Evolutionary conservation across 2,113 vertebrate genomes (phyloP).

Genomic region (Microtus pennsylvanicus): DNA sequence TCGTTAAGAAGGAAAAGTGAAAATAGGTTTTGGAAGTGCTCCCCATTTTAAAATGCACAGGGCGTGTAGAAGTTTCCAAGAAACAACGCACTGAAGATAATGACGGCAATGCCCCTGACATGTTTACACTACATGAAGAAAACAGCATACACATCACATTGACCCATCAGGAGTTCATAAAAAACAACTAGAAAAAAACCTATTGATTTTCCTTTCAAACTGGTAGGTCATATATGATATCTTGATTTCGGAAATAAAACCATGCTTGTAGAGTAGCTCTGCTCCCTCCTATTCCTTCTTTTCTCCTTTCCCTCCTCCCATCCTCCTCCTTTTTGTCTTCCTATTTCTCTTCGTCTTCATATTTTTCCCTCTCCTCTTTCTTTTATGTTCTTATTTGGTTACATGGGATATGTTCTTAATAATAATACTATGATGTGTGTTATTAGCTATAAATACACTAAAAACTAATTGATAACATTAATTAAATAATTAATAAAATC

Average conservation of each 20-base stretch:
- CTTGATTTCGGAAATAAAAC: neutral
- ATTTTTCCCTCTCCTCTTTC: neutral
- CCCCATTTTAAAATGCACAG: neutral
- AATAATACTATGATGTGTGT: neutral
- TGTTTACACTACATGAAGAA: neutral
- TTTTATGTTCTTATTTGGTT: neutral
- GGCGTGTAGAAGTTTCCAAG: neutral
- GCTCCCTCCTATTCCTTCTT: too few species aligned
- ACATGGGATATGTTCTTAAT: neutral
- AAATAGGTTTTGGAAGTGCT: neutral
- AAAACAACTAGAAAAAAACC: neutral
- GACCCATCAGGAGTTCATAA: neutral
- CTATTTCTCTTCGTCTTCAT: neutral
- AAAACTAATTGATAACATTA: neutral
- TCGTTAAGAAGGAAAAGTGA: neutral
- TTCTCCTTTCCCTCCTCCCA: accelerated
- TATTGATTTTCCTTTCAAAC: neutral
- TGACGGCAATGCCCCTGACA: neutral
- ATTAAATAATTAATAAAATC: neutral
- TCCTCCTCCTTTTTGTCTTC: too few species aligned
- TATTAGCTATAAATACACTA: neutral
- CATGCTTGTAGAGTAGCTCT: neutral
- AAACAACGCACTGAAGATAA: neutral
- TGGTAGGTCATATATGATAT: neutral
- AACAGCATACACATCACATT: neutral